These are phyloP conservation scores for Nothobranchius kuhntae DNA, from an alignment of 2,113 vertebrate genomes.

Conservation along the genomic window DNA sequence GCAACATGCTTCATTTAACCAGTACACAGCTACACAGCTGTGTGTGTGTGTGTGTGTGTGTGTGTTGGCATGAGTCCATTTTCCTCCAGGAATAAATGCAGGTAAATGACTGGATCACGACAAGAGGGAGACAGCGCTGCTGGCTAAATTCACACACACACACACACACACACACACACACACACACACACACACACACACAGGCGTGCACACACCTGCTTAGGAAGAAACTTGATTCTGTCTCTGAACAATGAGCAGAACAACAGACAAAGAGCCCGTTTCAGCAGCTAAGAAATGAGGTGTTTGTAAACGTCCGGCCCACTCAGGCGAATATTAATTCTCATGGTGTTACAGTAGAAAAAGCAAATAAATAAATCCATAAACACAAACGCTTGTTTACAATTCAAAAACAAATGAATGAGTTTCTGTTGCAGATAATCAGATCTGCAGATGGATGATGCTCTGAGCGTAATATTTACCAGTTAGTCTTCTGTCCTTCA, in stretches of 20 bases:
- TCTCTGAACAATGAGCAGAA: slow-evolving; percentile 66
- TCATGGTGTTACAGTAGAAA: slow-evolving; percentile 5
- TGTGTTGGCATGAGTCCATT: slow-evolving; percentile 53
- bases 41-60: slow-evolving; percentile 23
- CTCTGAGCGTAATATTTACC: slow-evolving; percentile 21
- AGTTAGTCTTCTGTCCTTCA: slow-evolving; percentile 39
- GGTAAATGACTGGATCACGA: slow-evolving; percentile 66
- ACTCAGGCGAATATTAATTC: slow-evolving; percentile 42
- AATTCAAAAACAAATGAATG: not conserved
- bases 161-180: slow-evolving; percentile 18
- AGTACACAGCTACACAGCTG: slow-evolving; percentile 33
- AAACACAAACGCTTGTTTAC: not conserved
- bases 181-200: slow-evolving; percentile 10
- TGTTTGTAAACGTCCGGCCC: slow-evolving; percentile 36
- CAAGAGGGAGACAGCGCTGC: slow-evolving; percentile 33
- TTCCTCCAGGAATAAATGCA: slow-evolving; percentile 41
- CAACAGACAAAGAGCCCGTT: slow-evolving; percentile 76
- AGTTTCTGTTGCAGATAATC: too few relatives aligned
- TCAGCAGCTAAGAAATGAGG: slow-evolving; percentile 57
- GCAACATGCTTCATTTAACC: slow-evolving; percentile 32
- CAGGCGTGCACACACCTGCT: slow-evolving; percentile 39
- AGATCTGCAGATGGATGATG: too few relatives aligned
- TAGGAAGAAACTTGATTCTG: slow-evolving; percentile 66
- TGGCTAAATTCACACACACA: slow-evolving; percentile 12
- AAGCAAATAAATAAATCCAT: not conserved